Conservation (phyloP, 2,797 vertebrate genomes). For the Oreochromis grahami region DNA sequence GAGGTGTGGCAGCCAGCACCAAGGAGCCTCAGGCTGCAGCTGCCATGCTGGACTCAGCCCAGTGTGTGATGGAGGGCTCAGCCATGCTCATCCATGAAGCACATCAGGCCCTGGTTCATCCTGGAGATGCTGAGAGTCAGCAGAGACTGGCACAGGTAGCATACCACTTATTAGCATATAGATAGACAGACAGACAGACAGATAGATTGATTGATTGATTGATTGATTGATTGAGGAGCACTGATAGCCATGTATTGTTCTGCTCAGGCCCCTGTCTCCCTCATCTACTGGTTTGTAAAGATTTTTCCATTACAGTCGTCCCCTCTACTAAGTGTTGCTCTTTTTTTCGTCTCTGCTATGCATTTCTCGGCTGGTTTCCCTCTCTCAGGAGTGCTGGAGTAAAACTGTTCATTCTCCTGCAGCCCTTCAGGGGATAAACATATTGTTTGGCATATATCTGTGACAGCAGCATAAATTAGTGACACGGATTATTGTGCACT, state of each 20-base stretch:
- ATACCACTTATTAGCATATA: not conserved
- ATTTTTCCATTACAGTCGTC: slow-evolving; percentile 49
- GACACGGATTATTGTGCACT: slow-evolving; percentile 56
- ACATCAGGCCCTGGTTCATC: slow-evolving; percentile 92
- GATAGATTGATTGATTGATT: not conserved
- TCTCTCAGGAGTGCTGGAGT: slow-evolving; percentile 44
- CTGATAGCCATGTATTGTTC: slow-evolving; percentile 6
- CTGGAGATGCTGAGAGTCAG: slow-evolving; percentile 95
- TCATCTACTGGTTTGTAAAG: slow-evolving; percentile 45
- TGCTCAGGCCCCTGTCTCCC: not conserved
- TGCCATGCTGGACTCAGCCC: slow-evolving; percentile 94
- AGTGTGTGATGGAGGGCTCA: slow-evolving; percentile 97
- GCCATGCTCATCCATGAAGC: slow-evolving; percentile 97
- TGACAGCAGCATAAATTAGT: slow-evolving; percentile 73
- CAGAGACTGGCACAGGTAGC: slow-evolving; percentile 96
- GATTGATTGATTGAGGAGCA: not conserved
- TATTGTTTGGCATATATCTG: slow-evolving; percentile 71
- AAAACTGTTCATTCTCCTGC: slow-evolving; percentile 57
- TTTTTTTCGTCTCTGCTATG: slow-evolving; percentile 49
- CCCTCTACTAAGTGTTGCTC: slow-evolving; percentile 53
- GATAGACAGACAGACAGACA: not conserved
- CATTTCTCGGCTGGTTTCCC: slow-evolving; percentile 29
- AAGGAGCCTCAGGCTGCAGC: slow-evolving; percentile 85
- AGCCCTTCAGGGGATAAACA: slow-evolving; percentile 63
- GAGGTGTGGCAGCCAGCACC: slow-evolving; percentile 94